Base-by-base conservation (phyloP, 2,888 invertebrate genomes). In the Lampropteryx suffumata region DNA sequence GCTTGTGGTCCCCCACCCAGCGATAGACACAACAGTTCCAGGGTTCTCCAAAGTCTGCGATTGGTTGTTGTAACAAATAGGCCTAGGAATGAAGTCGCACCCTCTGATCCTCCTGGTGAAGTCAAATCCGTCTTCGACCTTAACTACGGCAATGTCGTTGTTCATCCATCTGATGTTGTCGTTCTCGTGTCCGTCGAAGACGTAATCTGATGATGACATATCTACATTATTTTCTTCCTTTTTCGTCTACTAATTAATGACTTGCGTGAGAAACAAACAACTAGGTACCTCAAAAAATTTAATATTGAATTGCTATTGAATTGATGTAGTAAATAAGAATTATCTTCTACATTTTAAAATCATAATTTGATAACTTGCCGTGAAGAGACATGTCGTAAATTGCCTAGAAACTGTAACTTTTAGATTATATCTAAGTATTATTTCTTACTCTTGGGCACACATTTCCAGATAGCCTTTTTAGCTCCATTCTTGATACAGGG, bases 121-220 rank as follows among this genome's bases (percentile, higher is more conserved):
- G 45, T 87, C 84, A 34, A 88, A 88, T 0, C 83, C 82, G 12
- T 83, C 85, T 48, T 87, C 87, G 0, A 86, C 65, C 45, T 84
- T 87, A 0, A 87, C 84, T 0, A 88, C 69, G 0, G 87, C 87
- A 4, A 88, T 85, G 53, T 88, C 87, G 49, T 87, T 85, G 70
- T 83, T 84, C 87, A 88, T 84, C 87, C 87, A 88, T 46, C 84
- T 68, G 11, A 88, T 82, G 49, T 87, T 86, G 52, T 87, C 87
- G 40, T 86, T 84, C 43, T 85, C 82, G 35, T 86, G 84, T 0
- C 86, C 87, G 26, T 88, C 87, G 43, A 87, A 88, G 0, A 81
- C 71, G 55, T 87, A 88, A 59, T 85, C 87, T 88, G 49, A 6
- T 17, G 4, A 17, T 3, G n/a, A n/a, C n/a, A n/a, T n/a, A n/a